These are phyloP conservation scores for Chloroceryle aenea DNA, from an alignment of 2,113 vertebrate species.

Conservation along the genomic window DNA sequence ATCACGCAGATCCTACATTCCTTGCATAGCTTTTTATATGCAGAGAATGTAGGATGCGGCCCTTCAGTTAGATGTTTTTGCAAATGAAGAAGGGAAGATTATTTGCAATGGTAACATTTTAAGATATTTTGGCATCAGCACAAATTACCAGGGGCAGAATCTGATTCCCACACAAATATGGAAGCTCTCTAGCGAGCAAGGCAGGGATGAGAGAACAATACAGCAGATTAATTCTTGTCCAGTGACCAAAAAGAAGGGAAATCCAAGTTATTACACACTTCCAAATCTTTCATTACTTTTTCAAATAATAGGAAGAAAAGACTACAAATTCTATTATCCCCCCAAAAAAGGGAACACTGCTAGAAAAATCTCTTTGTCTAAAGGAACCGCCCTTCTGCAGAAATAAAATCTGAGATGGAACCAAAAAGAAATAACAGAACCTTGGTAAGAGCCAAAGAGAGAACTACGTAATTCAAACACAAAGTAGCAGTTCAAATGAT, in stretches of 20 bases:
- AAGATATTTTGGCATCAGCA: constrained; percentile 66
- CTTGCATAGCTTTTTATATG: constrained; percentile 30
- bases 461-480: constrained; percentile 7
- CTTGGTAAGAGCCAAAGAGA: constrained; percentile 46
- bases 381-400: constrained; percentile 12
- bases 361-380: constrained; percentile 54
- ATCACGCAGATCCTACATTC: constrained; percentile 48
- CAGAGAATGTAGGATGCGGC: constrained; percentile 47
- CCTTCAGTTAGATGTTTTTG: constrained; percentile 23
- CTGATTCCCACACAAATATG: constrained; percentile 47
- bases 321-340: constrained; percentile 33
- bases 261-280: constrained; percentile 31
- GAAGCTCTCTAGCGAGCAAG: constrained; percentile 64
- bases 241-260: constrained; percentile 66
- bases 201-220: constrained; percentile 60
- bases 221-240: constrained; percentile 65
- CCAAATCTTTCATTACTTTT: constrained; percentile 26
- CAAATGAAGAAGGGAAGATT: constrained; percentile 51
- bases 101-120: constrained; percentile 42
- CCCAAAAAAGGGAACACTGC: neutral
- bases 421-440: constrained; percentile 38
- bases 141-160: constrained; percentile 55
- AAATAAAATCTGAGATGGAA: constrained; percentile 41
- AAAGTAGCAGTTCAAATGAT: constrained; percentile 55
- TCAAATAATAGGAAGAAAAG: constrained; percentile 33